phyloP scores from a whole-genome alignment of 1,140 invertebrate genomes.

The Eupristina koningsbergeri region DNA sequence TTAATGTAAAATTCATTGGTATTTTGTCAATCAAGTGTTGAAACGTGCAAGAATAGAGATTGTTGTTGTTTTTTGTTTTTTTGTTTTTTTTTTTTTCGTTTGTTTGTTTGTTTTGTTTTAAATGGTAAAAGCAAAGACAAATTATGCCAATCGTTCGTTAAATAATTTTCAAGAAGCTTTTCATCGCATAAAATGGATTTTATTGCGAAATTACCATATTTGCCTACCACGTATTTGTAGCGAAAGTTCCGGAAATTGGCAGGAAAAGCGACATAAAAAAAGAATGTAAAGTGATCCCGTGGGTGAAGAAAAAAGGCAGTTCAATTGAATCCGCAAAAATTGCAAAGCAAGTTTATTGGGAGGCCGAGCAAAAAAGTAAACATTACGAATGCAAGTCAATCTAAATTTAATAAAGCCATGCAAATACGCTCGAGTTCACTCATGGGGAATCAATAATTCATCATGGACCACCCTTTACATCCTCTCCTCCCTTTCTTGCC shows the following conservation, averaged over 20 bases:
- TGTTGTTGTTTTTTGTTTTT: too few relatives aligned
- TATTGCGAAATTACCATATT: too few relatives aligned
- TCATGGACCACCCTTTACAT: slow-evolving; percentile 19
- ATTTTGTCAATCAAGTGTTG: too few relatives aligned
- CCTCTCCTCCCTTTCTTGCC: neutral
- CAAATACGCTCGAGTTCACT: slow-evolving; percentile 21
- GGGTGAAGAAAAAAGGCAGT: neutral
- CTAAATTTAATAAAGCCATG: slow-evolving; percentile 49
- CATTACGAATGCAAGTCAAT: slow-evolving; percentile 5
- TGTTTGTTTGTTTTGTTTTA: too few relatives aligned
- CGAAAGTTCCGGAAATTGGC: too few relatives aligned
- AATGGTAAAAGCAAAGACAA: too few relatives aligned
- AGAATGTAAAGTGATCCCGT: neutral
- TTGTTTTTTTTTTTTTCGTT: too few relatives aligned
- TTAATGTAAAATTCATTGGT: neutral
- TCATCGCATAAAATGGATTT: too few relatives aligned
- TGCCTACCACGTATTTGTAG: too few relatives aligned
- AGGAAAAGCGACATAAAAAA: neutral
- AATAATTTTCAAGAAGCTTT: too few relatives aligned
- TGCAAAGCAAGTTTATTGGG: neutral
- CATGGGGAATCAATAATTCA: slow-evolving; percentile 49
- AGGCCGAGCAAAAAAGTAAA: neutral
- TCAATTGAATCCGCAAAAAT: neutral
- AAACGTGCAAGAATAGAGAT: too few relatives aligned
- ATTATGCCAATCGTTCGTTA: too few relatives aligned